Evolutionary conservation across 2,888 invertebrate species (phyloP), one percentile per base, ranked within the genome.

Genomic region (Physocephala rufipes): DNA sequence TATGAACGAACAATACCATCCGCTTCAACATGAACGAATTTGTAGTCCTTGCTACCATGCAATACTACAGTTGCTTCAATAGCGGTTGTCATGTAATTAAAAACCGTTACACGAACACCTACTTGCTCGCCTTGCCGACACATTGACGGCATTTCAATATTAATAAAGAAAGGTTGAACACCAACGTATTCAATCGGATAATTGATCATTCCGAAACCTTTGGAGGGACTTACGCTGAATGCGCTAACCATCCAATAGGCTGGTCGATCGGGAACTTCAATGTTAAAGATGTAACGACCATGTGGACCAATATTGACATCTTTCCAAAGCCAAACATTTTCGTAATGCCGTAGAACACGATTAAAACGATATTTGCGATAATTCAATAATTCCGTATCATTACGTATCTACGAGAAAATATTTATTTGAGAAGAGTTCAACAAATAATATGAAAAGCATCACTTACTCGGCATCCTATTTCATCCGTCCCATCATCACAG

Each of bases 261-360:
- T 0, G 96, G 96, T 68, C 90, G 87, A 71, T 91, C 89, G 0
- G 95, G 95, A n/a, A 95, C 95, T 51, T 93, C 92, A 58, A 93
- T 87, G 71, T 93, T 94, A 86, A 96, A 95, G 71, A 96, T 94
- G 81, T 89, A 93, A 7, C 96, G 90, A 0, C 96, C 96, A 85
- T 95, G 95, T 24, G 96, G 95, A 0, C 94, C 96, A 81, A 96
- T 95, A 85, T 96, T 96, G 67, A 95, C 91, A 86, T 97, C 97
- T 74, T 92, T 91, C 97, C 97, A 98, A 68, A 97, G 87, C 97
- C 97, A 98, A 71, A 94, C 93, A 86, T 96, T 96, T 80, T 96
- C 95, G 86, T 96, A 97, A 82, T 96, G 94, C 0, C 97, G 89
- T 82, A 94, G 93, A 72, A 96, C 91, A 73, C 95, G 90, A 86